Conservation (phyloP, 2,888 invertebrate species). For the Rhaphigaster nebulosa region DNA sequence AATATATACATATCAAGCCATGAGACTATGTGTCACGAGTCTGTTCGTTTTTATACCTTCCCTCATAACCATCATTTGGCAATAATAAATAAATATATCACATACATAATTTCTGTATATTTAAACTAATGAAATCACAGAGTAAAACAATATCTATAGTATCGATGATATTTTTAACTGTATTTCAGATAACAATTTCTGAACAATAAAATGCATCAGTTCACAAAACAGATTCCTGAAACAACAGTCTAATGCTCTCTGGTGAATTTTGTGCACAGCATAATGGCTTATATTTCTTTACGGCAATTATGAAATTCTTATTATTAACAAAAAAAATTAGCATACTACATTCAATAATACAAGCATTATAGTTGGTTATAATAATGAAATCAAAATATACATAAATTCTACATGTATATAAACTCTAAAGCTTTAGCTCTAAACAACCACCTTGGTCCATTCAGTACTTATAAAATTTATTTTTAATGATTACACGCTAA, state of each 20-base stretch:
- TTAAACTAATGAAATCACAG: background rate
- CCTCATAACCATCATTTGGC: background rate
- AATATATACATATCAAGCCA: background rate
- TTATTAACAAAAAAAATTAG: background rate
- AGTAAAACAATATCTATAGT: background rate
- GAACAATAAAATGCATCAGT: background rate
- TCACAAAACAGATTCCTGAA: background rate
- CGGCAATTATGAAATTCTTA: background rate
- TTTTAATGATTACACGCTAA: background rate
- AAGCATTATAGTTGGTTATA: background rate
- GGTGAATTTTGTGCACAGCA: background rate
- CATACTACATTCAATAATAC: background rate
- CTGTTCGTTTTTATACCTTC: background rate
- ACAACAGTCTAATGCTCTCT: constrained; percentile 26
- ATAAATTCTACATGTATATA: background rate
- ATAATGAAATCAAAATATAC: background rate
- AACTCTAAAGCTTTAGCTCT: background rate
- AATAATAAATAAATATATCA: constrained; percentile 6
- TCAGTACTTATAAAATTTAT: background rate
- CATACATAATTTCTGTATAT: background rate
- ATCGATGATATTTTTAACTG: background rate
- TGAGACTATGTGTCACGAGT: background rate
- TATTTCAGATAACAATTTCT: background rate
- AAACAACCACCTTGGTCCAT: constrained; percentile 9
- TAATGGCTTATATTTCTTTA: background rate